Base-by-base conservation (phyloP, 2,888 invertebrate genomes). In the Hirudinaria manillensis region DNA sequence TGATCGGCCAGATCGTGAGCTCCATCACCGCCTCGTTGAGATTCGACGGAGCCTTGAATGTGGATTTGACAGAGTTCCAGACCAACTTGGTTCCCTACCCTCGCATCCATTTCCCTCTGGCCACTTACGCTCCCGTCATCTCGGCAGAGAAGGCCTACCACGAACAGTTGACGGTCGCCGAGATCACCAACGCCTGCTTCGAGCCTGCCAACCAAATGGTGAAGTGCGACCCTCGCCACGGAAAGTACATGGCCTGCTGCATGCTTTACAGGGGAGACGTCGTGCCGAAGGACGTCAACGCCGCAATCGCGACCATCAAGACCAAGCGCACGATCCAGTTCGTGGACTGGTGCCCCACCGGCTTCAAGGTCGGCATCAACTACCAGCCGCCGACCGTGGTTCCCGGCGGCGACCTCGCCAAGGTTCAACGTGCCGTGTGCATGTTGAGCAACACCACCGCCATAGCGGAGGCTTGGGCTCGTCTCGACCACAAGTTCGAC, bases 261-360 rank as follows among this genome's bases (percentile, higher is more conserved):
- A 93, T 95, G 91, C 88, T 95, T 88, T 95, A 94, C 89, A 83
- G 94, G 83, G 94, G 94, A 77, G 94, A 94, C 86, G 94, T 94
- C 78, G 94, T 95, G 7, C 95, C 95, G 78, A 95, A 94, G 88
- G 94, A 82, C 65, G 82, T 82, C 76, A 80, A 81, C 66, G 92
- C 93, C 0, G 89, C 91, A 78, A 84, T 84, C 77, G 83, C 83
- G 51, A 82, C 82, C 77, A 84, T 84, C 79, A 84, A 84, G 80
- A 83, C 83, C 77, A 84, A 84, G 79, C 73, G 84, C 80, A 76
- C 76, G 65, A 77, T 80, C 76, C 79, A 80, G 78, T 78, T 78
- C 74, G 78, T 78, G 45, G 78, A 79, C 77, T 79, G 79, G 78
- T 78, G 78, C 51, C 78, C 78, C 10, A 79, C 78, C 67, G 78